phyloP scores from a whole-genome alignment of 2,797 vertebrate genomes.

The Sebastes itinus region DNA sequence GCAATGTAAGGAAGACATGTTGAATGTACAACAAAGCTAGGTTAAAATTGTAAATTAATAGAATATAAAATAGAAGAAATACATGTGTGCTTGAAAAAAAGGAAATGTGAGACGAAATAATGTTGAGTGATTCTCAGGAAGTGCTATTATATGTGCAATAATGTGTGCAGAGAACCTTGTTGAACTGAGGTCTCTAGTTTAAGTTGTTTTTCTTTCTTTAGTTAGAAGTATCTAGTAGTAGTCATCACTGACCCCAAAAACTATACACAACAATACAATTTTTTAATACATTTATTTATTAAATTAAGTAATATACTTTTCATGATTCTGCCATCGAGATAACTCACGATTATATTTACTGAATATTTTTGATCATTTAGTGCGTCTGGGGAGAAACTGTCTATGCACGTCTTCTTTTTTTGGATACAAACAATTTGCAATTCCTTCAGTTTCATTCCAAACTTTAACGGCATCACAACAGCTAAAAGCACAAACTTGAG shows the following conservation, averaged over 20 bases:
- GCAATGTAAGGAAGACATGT: neutral
- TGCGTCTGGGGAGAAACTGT: slow-evolving; percentile 48
- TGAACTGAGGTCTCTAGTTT: slow-evolving; percentile 6
- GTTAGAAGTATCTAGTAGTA: neutral
- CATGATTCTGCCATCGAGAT: neutral
- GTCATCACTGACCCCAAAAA: slow-evolving; percentile 5
- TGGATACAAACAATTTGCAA: slow-evolving; percentile 42
- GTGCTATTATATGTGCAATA: slow-evolving; percentile 55
- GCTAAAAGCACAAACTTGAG: slow-evolving; percentile 35
- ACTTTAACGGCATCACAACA: slow-evolving; percentile 56
- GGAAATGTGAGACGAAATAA: slow-evolving; percentile 39
- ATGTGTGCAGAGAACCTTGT: slow-evolving; percentile 33
- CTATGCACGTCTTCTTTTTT: slow-evolving; percentile 56
- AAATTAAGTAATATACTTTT: neutral
- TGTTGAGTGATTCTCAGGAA: slow-evolving; percentile 59
- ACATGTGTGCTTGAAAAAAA: slow-evolving; percentile 14
- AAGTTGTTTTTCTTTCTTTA: slow-evolving; percentile 13
- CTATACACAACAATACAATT: neutral
- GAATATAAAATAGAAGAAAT: neutral
- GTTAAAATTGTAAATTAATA: neutral
- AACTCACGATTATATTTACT: neutral
- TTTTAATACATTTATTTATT: neutral
- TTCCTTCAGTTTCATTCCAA: slow-evolving; percentile 81
- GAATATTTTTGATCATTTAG: slow-evolving; percentile 10
- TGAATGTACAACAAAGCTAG: slow-evolving; percentile 5